Evolutionary conservation across 2,797 vertebrate genomes (phyloP).

Genomic region (Rhinella marina): DNA sequence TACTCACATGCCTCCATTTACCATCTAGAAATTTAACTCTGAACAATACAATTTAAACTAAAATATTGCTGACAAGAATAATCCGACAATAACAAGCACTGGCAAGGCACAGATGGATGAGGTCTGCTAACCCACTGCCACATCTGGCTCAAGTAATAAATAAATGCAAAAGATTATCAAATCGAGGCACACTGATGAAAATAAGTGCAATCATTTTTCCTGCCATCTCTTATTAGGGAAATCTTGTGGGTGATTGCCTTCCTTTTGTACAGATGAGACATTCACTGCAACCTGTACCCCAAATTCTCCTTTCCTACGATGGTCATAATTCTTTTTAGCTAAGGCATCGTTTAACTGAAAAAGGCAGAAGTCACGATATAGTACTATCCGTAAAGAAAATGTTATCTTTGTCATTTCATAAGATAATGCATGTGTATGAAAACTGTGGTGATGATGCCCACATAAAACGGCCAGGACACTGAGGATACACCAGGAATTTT

Average conservation of each 20-base stretch:
- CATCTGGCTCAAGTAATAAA: background rate
- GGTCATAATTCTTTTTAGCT: background rate
- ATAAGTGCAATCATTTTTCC: conserved; percentile 21
- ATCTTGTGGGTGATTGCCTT: background rate
- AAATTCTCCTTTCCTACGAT: background rate
- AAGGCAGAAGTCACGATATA: background rate
- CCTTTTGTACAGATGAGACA: background rate
- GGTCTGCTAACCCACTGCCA: conserved; percentile 25
- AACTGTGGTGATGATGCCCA: background rate
- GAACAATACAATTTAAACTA: conserved; percentile 9
- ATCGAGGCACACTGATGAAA: background rate
- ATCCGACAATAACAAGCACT: conserved; percentile 31
- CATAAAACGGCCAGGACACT: no score
- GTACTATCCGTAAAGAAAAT: background rate
- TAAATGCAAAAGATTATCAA: conserved; percentile 1
- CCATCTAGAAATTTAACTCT: background rate
- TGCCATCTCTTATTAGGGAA: conserved; percentile 6
- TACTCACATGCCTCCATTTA: conserved; percentile 7
- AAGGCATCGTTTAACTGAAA: background rate
- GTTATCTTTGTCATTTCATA: background rate
- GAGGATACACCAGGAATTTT: no score
- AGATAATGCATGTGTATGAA: background rate
- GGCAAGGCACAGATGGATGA: conserved; percentile 16
- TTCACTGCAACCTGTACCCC: background rate
- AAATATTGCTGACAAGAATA: conserved; percentile 21